Percentiles rank a stretch among this genome's conserved stretches.
Evolutionary conservation across 2,888 invertebrate species (phyloP).

Genomic region (Diadegma fenestrale): DNA sequence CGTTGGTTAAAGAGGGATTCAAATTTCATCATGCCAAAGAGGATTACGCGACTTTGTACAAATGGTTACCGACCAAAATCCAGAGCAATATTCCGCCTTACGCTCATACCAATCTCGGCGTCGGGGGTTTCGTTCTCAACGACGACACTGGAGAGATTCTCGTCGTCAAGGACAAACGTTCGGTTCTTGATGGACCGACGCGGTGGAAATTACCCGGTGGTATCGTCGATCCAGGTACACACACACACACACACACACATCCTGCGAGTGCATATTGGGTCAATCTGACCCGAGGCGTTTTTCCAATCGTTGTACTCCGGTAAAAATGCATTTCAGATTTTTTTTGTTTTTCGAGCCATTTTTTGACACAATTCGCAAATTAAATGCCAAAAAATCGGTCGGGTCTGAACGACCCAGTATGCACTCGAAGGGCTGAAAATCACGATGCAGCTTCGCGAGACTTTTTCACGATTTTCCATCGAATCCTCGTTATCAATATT

Average conservation of each 20-base stretch:
- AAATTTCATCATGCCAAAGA: constrained; percentile 94
- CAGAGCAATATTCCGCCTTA: constrained; percentile 90
- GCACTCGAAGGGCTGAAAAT: background rate
- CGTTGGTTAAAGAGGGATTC: constrained; percentile 92
- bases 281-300: too few species aligned
- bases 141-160: constrained; percentile 90
- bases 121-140: constrained; percentile 94
- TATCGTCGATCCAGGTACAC: constrained; percentile 93
- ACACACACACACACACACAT: too few species aligned
- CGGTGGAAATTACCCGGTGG: constrained; percentile 97
- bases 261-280: too few species aligned
- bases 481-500: background rate
- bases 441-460: background rate
- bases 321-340: too few species aligned
- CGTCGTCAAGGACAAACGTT: constrained; percentile 91
- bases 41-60: constrained; percentile 92
- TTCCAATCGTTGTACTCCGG: too few species aligned
- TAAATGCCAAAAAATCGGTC: too few species aligned
- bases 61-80: constrained; percentile 90
- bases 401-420: too few species aligned
- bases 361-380: too few species aligned
- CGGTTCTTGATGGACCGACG: constrained; percentile 53
- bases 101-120: constrained; percentile 93
- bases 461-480: background rate
- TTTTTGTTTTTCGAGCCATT: too few species aligned